Percentiles rank a stretch among this genome's conserved stretches.
These are phyloP conservation scores for Acrobasis repandana DNA, from an alignment of 2,888 invertebrate genomes.

Conservation along the genomic window DNA sequence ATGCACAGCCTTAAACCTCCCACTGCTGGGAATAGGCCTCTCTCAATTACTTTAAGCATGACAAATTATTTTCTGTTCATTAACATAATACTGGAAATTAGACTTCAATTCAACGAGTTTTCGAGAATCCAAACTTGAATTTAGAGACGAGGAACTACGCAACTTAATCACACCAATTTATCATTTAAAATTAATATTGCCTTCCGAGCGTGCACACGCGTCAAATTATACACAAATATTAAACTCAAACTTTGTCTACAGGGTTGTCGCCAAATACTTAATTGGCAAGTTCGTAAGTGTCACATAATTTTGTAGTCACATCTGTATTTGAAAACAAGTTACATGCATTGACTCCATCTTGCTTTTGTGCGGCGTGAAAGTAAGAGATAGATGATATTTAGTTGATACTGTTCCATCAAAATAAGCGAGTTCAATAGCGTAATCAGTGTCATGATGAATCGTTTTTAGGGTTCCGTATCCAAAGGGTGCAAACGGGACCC, in stretches of 20 bases:
- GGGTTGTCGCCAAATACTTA: slow-evolving; percentile 19
- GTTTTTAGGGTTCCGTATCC: too few relatives aligned
- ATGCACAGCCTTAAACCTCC: too few relatives aligned
- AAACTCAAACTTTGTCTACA: slow-evolving; percentile 15
- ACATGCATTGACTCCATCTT: slow-evolving; percentile 1
- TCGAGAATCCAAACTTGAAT: neutral
- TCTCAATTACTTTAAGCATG: too few relatives aligned
- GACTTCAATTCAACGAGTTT: neutral
- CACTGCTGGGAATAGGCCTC: too few relatives aligned
- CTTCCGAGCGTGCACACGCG: slow-evolving; percentile 11
- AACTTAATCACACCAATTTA: slow-evolving; percentile 24
- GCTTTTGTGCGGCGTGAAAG: neutral
- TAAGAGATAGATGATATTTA: slow-evolving; percentile 4
- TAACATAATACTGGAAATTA: too few relatives aligned
- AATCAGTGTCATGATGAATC: too few relatives aligned
- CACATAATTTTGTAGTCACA: slow-evolving; percentile 24
- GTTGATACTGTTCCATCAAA: slow-evolving; percentile 3
- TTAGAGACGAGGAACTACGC: slow-evolving; percentile 10
- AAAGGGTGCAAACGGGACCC: too few relatives aligned
- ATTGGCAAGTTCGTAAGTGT: slow-evolving; percentile 23
- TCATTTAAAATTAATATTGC: slow-evolving; percentile 24
- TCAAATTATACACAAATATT: slow-evolving; percentile 20
- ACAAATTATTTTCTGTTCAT: too few relatives aligned
- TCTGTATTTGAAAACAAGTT: slow-evolving; percentile 19
- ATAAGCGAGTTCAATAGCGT: neutral